A percentile compares a stretch with the other conserved stretches of the same genome.
Evolutionary conservation across 2,797 vertebrate genomes (phyloP).

Genomic region (Chiloscyllium punctatum): DNA sequence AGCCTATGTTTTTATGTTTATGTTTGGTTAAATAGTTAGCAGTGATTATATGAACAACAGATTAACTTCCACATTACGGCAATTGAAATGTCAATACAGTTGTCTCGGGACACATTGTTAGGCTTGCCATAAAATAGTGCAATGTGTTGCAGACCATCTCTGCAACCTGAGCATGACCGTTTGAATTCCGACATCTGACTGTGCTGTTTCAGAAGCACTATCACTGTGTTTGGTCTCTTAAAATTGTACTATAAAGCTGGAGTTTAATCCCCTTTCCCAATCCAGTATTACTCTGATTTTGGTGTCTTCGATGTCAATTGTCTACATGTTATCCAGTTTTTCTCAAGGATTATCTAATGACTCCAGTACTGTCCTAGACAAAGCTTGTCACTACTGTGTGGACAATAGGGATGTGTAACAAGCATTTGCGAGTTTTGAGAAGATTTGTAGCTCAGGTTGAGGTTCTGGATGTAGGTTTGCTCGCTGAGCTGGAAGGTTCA

Average conservation of each 20-base stretch:
- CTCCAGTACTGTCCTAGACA: not conserved
- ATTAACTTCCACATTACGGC: not conserved
- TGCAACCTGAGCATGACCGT: too few species aligned
- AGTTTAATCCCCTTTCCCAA: not conserved
- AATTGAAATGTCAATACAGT: not conserved
- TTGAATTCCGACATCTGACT: not conserved
- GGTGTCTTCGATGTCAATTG: not conserved
- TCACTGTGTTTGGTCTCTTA: not conserved
- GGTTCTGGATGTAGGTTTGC: too few species aligned
- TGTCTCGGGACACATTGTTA: not conserved
- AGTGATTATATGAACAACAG: not conserved
- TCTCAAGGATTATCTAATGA: not conserved
- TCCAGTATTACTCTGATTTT: not conserved
- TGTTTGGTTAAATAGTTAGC: slow-evolving; percentile 25
- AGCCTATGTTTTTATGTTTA: not conserved
- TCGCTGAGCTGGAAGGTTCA: too few species aligned
- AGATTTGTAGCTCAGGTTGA: too few species aligned
- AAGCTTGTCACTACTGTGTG: not conserved
- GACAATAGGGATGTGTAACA: not conserved
- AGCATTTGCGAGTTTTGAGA: not conserved
- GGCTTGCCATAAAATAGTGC: too few species aligned
- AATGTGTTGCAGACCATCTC: not conserved
- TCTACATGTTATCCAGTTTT: not conserved
- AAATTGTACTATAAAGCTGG: not conserved
- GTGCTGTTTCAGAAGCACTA: not conserved